phyloP scores from a whole-genome alignment of 2,888 invertebrate species.

The Lycocerus yunnanus region DNA sequence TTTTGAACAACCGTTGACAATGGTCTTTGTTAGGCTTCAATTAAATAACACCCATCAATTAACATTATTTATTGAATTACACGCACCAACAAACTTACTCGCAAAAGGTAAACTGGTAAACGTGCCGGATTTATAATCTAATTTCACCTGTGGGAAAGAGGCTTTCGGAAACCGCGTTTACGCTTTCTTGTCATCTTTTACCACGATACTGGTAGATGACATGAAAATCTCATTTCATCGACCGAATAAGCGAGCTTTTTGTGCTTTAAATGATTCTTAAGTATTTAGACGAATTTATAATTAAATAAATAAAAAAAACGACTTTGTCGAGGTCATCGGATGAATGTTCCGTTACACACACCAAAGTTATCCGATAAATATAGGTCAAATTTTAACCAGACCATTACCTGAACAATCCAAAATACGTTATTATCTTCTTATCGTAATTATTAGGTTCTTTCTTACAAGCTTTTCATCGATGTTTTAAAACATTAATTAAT shows the following conservation, averaged over 20 bases:
- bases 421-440: not conserved
- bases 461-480: not conserved
- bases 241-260: conserved; percentile 7
- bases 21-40: not conserved
- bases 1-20: conserved; percentile 8
- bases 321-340: not conserved
- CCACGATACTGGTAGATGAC: conserved; percentile 4
- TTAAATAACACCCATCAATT: conserved; percentile 1
- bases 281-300: conserved; percentile 4
- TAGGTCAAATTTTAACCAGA: not conserved
- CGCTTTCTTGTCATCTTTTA: conserved; percentile 14
- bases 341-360: not conserved
- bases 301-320: conserved; percentile 3
- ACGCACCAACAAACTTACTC: not conserved
- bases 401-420: not conserved
- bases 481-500: not conserved
- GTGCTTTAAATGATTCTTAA: not conserved
- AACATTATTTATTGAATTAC: not conserved
- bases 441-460: not conserved
- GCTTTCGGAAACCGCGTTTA: conserved; percentile 2
- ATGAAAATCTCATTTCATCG: conserved; percentile 14
- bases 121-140: not conserved
- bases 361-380: not conserved
- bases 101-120: not conserved
- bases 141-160: conserved; percentile 2